Evolutionary conservation across 2,888 invertebrate genomes (phyloP).

Genomic region (Phalangium opilio): DNA sequence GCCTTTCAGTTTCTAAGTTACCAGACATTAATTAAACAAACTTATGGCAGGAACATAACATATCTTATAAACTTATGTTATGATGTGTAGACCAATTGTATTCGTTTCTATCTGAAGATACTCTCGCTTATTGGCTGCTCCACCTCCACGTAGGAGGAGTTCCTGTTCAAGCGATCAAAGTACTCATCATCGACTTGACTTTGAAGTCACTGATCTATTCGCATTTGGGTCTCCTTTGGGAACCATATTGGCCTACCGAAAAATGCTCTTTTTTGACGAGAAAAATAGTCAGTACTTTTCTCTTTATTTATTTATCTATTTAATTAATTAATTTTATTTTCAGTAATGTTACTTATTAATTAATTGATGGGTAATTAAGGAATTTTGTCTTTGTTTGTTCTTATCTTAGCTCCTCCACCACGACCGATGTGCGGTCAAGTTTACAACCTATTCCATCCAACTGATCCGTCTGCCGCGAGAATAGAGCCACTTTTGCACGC

Average conservation of each 20-base stretch:
- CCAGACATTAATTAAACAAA: no score
- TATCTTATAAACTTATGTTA: no score
- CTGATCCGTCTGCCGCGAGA: slow-evolving; percentile 86
- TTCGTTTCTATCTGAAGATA: no score
- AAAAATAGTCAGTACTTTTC: slow-evolving; percentile 46
- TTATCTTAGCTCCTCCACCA: slow-evolving; percentile 31
- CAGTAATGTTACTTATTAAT: not conserved
- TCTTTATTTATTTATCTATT: no score
- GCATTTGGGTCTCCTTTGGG: slow-evolving; percentile 94
- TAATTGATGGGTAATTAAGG: slow-evolving; percentile 1
- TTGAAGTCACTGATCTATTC: slow-evolving; percentile 89
- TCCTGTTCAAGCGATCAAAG: slow-evolving; percentile 28
- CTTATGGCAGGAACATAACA: no score
- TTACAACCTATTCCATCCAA: slow-evolving; percentile 96
- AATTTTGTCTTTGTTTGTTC: not conserved
- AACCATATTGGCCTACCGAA: slow-evolving; percentile 78
- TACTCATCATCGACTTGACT: slow-evolving; percentile 56
- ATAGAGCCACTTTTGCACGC: slow-evolving; percentile 78
- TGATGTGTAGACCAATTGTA: no score
- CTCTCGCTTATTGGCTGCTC: slow-evolving; percentile 24
- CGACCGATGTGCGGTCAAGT: slow-evolving; percentile 78
- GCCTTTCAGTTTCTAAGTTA: no score
- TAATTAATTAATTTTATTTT: no score
- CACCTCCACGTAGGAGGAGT: slow-evolving; percentile 27
- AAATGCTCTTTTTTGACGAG: slow-evolving; percentile 45